Conservation (phyloP, 2,113 vertebrate species). For the Ammodramus savannarum region DNA sequence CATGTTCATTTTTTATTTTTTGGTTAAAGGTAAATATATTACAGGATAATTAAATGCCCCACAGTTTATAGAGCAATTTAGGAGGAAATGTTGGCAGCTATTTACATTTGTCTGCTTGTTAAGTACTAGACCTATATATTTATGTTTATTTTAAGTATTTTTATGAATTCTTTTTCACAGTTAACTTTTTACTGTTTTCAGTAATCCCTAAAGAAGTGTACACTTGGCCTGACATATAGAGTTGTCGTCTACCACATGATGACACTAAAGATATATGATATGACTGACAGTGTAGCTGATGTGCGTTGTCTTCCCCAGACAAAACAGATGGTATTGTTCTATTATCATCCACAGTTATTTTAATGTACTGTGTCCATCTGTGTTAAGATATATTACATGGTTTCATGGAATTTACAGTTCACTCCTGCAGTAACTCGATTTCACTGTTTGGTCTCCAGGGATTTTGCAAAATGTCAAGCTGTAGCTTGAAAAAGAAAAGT, state of each 20-base stretch:
- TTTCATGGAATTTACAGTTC: conserved; percentile 99
- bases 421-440: conserved; percentile 98
- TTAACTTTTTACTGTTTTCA: conserved; percentile 81
- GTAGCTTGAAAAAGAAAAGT: conserved; percentile 92
- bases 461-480: conserved; percentile 98
- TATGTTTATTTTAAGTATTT: conserved; percentile 70
- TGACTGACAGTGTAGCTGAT: conserved; percentile 95
- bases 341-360: conserved; percentile 93
- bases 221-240: conserved; percentile 98
- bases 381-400: conserved; percentile 99
- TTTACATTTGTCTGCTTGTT: conserved; percentile 68
- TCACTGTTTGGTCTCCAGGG: conserved; percentile 92
- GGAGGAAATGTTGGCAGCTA: conserved; percentile 37
- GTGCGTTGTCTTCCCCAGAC: conserved; percentile 93
- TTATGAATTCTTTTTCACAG: conserved; percentile 72
- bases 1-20: conserved; percentile 60
- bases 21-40: conserved; percentile 64
- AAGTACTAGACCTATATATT: conserved; percentile 34
- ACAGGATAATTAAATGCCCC: conserved; percentile 59
- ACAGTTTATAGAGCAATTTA: conserved; percentile 60
- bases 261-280: conserved; percentile 97
- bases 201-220: conserved; percentile 87
- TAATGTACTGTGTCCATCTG: conserved; percentile 95
- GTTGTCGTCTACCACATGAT: conserved; percentile 90
- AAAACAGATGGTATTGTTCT: conserved; percentile 98